Base-by-base conservation (phyloP, 2,888 invertebrate genomes). In the Rhogogaster chlorosoma region DNA sequence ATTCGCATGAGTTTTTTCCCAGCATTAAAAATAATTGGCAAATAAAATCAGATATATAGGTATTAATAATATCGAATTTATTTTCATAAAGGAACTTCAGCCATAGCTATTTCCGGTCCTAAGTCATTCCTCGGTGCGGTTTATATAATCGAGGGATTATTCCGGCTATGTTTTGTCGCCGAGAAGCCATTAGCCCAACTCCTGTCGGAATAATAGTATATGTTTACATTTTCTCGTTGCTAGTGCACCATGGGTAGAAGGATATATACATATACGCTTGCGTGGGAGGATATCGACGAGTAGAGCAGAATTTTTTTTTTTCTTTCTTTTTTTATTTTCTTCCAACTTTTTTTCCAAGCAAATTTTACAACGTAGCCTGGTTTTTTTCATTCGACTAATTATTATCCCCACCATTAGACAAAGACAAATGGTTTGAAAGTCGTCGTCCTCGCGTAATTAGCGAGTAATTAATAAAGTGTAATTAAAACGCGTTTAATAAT, bases 101-200 rank as follows among this genome's bases (percentile, higher is more conserved):
- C 6, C n/a, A 5, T 10, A 61, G 61, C 26, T 61, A 61, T 42
- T 42, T 71, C 38, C 42, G 71, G 42, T 38, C 29, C 64, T 26
- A 29, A 32, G 18, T 70, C 1, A 18, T 71, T 42, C 22, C 61
- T 49, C 18, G 61, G n/a, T 61, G 67, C 32, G 67, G 15, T 29
- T 29, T 67, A 32, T 64, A 64, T 29, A 71, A 10, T n/a, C 38
- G 71, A 42, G n/a, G 18, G 38, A 42, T 42, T 73, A 42, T 42
- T 61, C 22, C 42, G 71, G 22, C 67, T 42, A 9, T 73, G 38
- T 73, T 36, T 38, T 42, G 26, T 29, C 42, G n/a, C 42, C 22
- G 38, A 22, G 71, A 38, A 77, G 7, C 77, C 49, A 77, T 77
- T 77, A 77, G 77, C 53, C 77, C 53, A 32, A 77, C 77, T 77